Evolutionary conservation across 2,888 invertebrate genomes (phyloP).

Genomic region (Tenthredo livida): DNA sequence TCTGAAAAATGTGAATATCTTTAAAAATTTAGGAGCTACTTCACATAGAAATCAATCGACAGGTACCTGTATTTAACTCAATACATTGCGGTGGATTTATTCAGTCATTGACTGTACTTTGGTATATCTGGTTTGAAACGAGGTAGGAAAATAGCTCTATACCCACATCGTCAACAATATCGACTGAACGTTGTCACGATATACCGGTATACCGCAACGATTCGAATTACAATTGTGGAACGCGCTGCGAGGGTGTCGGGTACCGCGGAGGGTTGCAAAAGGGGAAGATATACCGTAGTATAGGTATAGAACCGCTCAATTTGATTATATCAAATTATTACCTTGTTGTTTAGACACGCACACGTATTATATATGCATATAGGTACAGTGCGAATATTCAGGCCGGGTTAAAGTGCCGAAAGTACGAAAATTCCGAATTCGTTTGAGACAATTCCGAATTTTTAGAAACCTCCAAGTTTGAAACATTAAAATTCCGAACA

Average conservation of each 20-base stretch:
- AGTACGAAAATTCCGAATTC: background rate
- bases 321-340: conserved; percentile 1
- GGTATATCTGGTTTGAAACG: background rate
- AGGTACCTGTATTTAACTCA: background rate
- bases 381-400: background rate
- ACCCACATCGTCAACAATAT: conserved; percentile 10
- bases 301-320: conserved; percentile 10
- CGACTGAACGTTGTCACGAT: conserved; percentile 21
- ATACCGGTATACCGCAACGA: conserved; percentile 28
- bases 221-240: conserved; percentile 33
- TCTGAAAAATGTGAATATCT: too few relatives aligned
- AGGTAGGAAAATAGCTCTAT: background rate
- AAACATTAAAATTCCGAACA: background rate
- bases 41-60: background rate
- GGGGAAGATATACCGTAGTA: background rate
- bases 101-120: background rate
- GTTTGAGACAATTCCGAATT: too few relatives aligned
- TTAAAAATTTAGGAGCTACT: too few relatives aligned
- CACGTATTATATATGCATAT: background rate
- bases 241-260: background rate
- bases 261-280: conserved; percentile 2
- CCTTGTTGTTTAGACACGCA: background rate
- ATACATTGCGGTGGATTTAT: background rate
- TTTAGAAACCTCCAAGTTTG: too few relatives aligned
- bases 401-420: background rate